Base-by-base conservation (phyloP, 2,797 vertebrate genomes). In the Octomys mimax region DNA sequence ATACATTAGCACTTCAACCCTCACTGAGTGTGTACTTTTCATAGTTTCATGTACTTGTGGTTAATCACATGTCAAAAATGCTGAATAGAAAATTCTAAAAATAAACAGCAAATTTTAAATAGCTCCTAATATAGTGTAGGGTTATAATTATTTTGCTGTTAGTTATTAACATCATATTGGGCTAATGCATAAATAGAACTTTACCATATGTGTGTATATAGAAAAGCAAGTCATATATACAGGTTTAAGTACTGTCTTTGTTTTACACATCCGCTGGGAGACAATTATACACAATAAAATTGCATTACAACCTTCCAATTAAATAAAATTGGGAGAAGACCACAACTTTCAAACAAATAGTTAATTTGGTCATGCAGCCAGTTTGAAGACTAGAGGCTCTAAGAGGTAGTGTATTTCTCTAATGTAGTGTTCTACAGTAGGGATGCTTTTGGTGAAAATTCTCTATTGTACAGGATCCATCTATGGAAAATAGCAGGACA, bases 231-330 rank as follows among this genome's bases (percentile, higher is more conserved):
- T 54, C 36, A 28, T 39, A 11, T 61, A 10, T 7, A 3, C 12
- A 49, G 57, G 16, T 14, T 39, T 78, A 2, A 42, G 11, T 46
- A 46, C 22, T 70, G 6, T 61, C 54, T 21, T 80, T 12, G 14
- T 5, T 52, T 80, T 54, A 14, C 42, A 31, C 39, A 26, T n/a
- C 2, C 39, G 28, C 21, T 42, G 14, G 3, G 42, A 82, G 59
- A 7, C 75, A 57, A 28, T 18, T 21, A 14, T 31, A 77, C 11
- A 82, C 42, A 18, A 39, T 68, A 24, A 14, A 73, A 31, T n/a
- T 92, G 68, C 91, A 89, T 66, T 91, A 26, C 2, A 57, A 4
- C 21, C 42, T 93, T 87, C 13, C 26, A 54, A 87, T 87, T 87
- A 75, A 64, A 46, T 46, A 94, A 92, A 80, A 39, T 57, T 12